phyloP scores from a whole-genome alignment of 2,797 vertebrate species.

The Alauda arvensis region DNA sequence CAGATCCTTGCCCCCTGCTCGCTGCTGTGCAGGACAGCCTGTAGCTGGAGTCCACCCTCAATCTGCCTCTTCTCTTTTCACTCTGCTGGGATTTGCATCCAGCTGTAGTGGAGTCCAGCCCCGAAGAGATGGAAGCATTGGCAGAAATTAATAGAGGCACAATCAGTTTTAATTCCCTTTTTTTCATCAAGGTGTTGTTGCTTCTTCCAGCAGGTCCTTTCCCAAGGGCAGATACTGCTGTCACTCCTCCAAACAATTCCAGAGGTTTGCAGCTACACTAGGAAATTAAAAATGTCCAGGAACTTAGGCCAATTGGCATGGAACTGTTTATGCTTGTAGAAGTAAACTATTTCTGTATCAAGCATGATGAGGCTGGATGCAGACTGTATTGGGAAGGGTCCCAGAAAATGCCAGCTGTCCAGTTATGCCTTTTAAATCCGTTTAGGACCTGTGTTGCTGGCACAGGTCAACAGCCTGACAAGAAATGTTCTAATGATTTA shows the following conservation, averaged over 20 bases:
- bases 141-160: not conserved
- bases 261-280: not conserved
- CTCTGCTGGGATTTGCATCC: not conserved
- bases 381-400: not conserved
- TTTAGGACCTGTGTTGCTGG: not conserved
- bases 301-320: constrained; percentile 14
- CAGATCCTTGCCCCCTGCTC: not conserved
- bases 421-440: constrained; percentile 2
- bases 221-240: not conserved
- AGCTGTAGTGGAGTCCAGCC: not conserved
- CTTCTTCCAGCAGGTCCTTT: not conserved
- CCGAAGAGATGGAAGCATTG: not conserved
- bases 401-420: constrained; percentile 40
- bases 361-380: not conserved
- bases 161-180: not conserved
- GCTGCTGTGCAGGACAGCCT: not conserved
- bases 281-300: constrained; percentile 21
- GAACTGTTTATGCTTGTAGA: not conserved
- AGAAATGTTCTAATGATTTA: not conserved
- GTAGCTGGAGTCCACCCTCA: not conserved
- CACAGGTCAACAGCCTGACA: not conserved
- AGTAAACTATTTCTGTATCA: constrained; percentile 25
- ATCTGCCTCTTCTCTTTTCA: not conserved
- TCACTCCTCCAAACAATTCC: not conserved
- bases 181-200: not conserved